Evolutionary conservation across 2,888 invertebrate species (phyloP), one percentile per base, ranked within the genome.

Genomic region (Amblyteles armatorius): DNA sequence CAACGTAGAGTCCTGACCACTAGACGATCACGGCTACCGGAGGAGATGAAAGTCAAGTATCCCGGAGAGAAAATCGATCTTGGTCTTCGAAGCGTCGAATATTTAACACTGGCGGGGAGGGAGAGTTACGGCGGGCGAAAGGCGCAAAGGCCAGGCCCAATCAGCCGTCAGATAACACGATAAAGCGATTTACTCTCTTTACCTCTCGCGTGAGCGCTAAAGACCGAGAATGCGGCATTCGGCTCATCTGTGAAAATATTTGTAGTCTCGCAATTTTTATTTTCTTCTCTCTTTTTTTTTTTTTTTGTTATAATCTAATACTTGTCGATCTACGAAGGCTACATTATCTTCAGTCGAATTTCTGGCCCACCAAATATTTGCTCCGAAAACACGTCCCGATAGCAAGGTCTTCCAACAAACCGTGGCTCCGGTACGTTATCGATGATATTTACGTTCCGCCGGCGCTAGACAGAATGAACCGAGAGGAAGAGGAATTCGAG

Each of bases 1-100:
- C 93, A 94, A 94, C 94, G 94, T 94, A 93, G 93, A 93, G 93
- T 94, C 94, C 92, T 93, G 91, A 93, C 92, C 92, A 92, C 92
- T 92, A 93, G 93, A 93, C 93, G 92, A 93, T 93, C 93, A 93
- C 93, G 93, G 92, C 91, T 92, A 89, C 65, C 67, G 82, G 86
- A 86, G 82, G 78, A 84, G 65, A 73, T 82, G 82, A 7, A n/a
- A 85, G 44, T 63, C 4, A 0, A 16, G 44, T 63, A 19, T 68
- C 11, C 44, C 40, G 33, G 57, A 68, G 52, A 22, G 60, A 81
- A 84, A 78, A 76, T 84, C 71, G 81, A 52, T 82, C 74, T 83
- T 87, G 79, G 40, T 86, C 80, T 48, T 50, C 79, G 60, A 50
- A 84, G 77, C 85, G 78, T 84, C 50, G 83, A 76, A 13, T 16